Evolutionary conservation across 2,888 invertebrate species (phyloP).

Genomic region (Lysandra bellargus): DNA sequence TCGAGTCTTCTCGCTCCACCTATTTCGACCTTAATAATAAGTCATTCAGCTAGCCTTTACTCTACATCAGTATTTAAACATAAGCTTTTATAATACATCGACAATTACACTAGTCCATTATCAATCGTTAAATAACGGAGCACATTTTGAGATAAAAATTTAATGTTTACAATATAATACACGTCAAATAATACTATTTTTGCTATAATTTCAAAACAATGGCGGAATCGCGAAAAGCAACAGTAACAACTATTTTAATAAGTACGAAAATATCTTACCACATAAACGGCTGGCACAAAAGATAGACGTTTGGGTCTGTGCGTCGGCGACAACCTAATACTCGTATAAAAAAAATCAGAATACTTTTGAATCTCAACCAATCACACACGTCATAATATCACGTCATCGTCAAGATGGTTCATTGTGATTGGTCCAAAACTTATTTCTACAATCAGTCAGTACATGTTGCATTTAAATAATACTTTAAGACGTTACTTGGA

Average conservation of each 20-base stretch:
- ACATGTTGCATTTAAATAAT: background rate
- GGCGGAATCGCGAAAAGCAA: conserved; percentile 73
- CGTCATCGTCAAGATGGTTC: conserved; percentile 25
- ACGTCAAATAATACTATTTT: conserved; percentile 65
- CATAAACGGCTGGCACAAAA: conserved; percentile 79
- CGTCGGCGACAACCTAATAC: conserved; percentile 1
- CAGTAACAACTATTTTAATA: conserved; percentile 66
- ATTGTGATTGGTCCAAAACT: conserved; percentile 10
- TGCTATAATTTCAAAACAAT: conserved; percentile 73
- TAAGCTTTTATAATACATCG: conserved; percentile 70
- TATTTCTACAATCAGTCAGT: background rate
- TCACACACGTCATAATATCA: conserved; percentile 16
- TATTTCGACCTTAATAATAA: conserved; percentile 47
- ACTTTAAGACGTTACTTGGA: background rate
- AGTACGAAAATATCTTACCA: conserved; percentile 76
- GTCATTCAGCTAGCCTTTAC: conserved; percentile 76
- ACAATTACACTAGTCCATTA: conserved; percentile 58
- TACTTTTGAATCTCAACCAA: conserved; percentile 9
- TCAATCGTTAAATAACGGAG: conserved; percentile 44
- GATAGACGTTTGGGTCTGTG: conserved; percentile 57
- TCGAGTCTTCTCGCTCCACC: conserved; percentile 4
- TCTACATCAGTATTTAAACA: conserved; percentile 66
- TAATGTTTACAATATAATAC: conserved; percentile 72
- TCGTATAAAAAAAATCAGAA: background rate
- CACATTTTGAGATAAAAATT: conserved; percentile 49